Evolutionary conservation across 2,113 vertebrate species (phyloP).

Genomic region (Bubo blakistoni): DNA sequence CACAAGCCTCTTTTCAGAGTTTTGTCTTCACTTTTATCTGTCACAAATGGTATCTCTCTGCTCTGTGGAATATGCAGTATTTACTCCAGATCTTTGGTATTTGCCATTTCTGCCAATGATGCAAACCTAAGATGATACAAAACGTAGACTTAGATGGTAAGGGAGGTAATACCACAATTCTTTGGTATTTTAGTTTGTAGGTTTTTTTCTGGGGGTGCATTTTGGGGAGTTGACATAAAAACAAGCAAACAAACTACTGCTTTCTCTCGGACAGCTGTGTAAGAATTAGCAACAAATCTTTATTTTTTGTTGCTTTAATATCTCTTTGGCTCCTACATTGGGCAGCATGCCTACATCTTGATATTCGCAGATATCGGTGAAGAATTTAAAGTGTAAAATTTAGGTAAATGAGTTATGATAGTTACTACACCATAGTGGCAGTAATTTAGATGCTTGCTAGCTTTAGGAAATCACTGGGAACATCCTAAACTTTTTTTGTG

Average conservation of each 20-base stretch:
- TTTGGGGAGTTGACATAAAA: neutral
- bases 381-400: neutral
- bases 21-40: neutral
- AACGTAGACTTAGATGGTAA: neutral
- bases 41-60: neutral
- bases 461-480: neutral
- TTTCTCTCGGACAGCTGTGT: neutral
- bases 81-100: neutral
- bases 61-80: neutral
- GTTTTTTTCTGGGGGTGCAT: neutral
- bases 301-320: neutral
- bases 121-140: neutral
- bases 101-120: neutral
- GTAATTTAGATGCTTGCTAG: neutral
- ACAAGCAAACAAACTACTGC: neutral
- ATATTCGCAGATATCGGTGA: neutral
- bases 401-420: neutral
- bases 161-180: neutral
- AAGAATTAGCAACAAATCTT: neutral
- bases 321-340: neutral
- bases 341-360: neutral
- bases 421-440: neutral
- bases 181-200: neutral
- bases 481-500: neutral
- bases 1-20: neutral